Conservation (phyloP, 2,113 vertebrate genomes). For the Sceloporus undulatus region DNA sequence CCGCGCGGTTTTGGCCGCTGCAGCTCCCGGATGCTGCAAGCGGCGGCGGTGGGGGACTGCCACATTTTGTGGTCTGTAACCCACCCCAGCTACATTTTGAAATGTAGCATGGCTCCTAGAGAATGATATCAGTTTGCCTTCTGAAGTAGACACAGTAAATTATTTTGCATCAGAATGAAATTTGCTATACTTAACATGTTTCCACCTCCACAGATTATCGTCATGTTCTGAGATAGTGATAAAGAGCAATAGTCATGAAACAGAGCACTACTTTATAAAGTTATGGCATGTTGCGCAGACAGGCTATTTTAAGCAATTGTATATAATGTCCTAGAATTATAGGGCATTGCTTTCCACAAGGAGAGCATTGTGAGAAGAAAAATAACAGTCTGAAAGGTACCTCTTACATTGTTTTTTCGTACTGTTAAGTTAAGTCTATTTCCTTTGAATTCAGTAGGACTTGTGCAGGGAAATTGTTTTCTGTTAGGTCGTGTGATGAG, state of each 20-base stretch:
- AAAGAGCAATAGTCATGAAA: constrained; percentile 49
- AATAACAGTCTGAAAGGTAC: neutral
- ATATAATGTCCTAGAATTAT: constrained; percentile 49
- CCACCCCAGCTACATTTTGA: no score
- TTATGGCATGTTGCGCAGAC: neutral
- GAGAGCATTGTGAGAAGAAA: neutral
- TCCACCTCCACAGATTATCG: constrained; percentile 32
- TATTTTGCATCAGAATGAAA: constrained; percentile 48
- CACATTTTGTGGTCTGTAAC: no score
- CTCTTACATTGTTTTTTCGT: neutral
- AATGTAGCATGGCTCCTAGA: constrained; percentile 15
- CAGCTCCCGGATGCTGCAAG: no score
- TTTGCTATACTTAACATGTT: constrained; percentile 23
- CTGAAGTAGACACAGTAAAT: constrained; percentile 50
- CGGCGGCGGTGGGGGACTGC: no score
- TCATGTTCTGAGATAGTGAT: constrained; percentile 31
- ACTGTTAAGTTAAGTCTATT: neutral
- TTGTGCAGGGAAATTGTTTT: neutral
- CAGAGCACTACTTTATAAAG: constrained; percentile 36
- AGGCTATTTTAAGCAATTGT: constrained; percentile 5
- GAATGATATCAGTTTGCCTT: constrained; percentile 61
- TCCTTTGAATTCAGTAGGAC: neutral
- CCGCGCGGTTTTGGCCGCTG: no score
- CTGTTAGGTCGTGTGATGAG: neutral
- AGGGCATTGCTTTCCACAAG: constrained; percentile 31